Percentiles rank a stretch among this genome's conserved stretches.
Conservation (phyloP, 2,797 vertebrate genomes). For the Crypturellus tataupa region DNA sequence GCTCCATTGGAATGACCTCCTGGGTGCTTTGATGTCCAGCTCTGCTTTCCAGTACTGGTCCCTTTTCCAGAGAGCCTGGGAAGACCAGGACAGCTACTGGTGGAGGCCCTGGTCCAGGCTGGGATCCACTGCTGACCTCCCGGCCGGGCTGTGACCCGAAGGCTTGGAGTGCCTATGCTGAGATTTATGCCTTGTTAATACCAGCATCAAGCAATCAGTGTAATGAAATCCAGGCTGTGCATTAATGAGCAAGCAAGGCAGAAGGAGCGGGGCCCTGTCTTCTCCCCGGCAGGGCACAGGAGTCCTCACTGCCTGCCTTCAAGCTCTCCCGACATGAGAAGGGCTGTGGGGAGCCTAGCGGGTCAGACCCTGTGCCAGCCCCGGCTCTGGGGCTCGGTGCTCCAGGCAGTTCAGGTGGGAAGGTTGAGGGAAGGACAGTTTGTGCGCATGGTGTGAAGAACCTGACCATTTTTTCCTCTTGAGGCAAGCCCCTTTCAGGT, state of each 20-base stretch:
- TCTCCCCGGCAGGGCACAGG: background rate
- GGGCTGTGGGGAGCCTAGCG: background rate
- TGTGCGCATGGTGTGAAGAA: background rate
- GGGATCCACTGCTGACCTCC: background rate
- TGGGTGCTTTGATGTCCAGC: background rate
- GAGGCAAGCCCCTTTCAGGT: background rate
- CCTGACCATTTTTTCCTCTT: background rate
- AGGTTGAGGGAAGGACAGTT: background rate
- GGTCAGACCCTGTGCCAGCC: background rate
- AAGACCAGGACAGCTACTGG: background rate
- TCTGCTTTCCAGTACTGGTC: background rate
- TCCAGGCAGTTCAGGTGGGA: no score
- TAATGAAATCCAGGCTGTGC: slow-evolving; percentile 66
- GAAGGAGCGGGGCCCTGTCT: background rate
- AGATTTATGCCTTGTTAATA: slow-evolving; percentile 70
- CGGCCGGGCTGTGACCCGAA: background rate
- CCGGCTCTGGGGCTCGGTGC: no score
- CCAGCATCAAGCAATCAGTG: slow-evolving; percentile 47
- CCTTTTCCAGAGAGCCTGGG: background rate
- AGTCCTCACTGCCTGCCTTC: background rate
- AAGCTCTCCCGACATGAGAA: background rate
- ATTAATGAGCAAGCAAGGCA: background rate
- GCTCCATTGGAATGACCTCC: background rate
- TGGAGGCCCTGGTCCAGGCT: background rate
- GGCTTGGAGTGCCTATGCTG: background rate